Base-by-base conservation (phyloP, 2,888 invertebrate species). In the Hipparchia sbordonii region DNA sequence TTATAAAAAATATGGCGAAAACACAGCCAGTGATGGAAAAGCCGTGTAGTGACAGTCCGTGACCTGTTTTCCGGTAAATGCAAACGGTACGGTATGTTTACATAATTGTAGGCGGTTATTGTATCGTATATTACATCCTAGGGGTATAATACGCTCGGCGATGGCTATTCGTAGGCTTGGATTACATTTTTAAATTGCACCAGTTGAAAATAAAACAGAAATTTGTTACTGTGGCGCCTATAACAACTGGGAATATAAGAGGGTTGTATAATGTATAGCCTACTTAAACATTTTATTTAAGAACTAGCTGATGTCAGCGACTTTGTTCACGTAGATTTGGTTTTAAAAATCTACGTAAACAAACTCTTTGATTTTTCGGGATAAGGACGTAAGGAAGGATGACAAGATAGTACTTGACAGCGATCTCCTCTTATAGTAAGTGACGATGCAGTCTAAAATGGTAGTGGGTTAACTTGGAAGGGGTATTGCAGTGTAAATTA, bases 11-110 rank as follows among this genome's bases (percentile, higher is more conserved):
- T 6, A 73, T 62, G 69, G 67, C 74, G 65, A 72, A 76, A 74
- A 68, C 45, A n/a, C 73, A 69, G 67, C 56, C 56, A 71, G 69
- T 76, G 78, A 78, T 77, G 79, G 77, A 76, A 74, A 74, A 74
- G 66, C 63, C 76, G 46, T 78, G 78, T 76, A 51, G 57, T 52
- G 63, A 69, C 67, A 72, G 71, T 61, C 67, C 72, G 73, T 75
- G 75, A 75, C 75, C 75, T 56, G 73, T 71, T 75, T 73, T 57
- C 73, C 61, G 72, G 57, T 68, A 68, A 75, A 73, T 69, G 71
- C 71, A 65, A 76, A 74, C 70, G 62, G 48, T 67, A 54, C 67
- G 54, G n/a, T 39, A 54, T 76, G 72, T 76, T 74, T 76, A 76
- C 67, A 75, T 67, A 70, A 74, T 74, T 74, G 72, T 76, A 70